A percentile compares a stretch with the other conserved stretches of the same genome.
phyloP scores from a whole-genome alignment of 2,113 vertebrate genomes.

The Ciconia stormi region DNA sequence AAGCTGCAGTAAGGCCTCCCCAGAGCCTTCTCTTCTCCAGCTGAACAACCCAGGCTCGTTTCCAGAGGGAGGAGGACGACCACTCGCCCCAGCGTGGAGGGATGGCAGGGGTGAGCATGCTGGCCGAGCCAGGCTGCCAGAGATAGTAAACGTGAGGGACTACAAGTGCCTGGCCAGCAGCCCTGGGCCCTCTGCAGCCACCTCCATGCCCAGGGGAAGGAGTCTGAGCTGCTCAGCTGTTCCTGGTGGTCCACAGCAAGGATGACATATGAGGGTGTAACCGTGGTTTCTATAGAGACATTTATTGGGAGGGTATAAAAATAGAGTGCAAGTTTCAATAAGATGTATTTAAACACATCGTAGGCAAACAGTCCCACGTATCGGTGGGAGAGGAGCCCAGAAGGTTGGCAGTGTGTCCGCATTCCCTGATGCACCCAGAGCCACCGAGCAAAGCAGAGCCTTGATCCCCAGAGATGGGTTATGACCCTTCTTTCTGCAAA shows the following conservation, averaged over 20 bases:
- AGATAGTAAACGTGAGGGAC: background rate
- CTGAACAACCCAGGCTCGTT: background rate
- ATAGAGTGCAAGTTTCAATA: background rate
- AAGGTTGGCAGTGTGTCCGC: fast-evolving
- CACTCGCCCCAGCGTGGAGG: fast-evolving
- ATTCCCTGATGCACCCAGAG: background rate
- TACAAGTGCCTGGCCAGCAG: background rate
- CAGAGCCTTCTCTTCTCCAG: background rate
- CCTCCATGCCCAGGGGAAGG: background rate
- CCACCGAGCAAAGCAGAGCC: background rate
- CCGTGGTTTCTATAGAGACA: background rate
- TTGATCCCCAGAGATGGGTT: background rate
- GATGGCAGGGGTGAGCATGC: background rate
- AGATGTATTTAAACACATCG: fast-evolving
- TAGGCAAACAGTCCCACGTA: background rate
- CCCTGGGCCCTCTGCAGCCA: background rate
- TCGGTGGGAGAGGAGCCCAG: background rate
- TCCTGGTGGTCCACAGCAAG: background rate
- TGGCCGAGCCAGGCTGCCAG: fast-evolving
- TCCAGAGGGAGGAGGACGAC: background rate
- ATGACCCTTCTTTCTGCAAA: background rate
- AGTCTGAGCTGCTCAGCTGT: background rate
- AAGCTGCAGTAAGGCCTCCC: too few relatives aligned
- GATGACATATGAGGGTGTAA: background rate
- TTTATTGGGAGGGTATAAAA: slow-evolving; percentile 43